A percentile compares a stretch with the other conserved stretches of the same genome.
These are phyloP conservation scores for Colinus virginianus DNA, from an alignment of 2,113 vertebrate species.

Conservation along the genomic window DNA sequence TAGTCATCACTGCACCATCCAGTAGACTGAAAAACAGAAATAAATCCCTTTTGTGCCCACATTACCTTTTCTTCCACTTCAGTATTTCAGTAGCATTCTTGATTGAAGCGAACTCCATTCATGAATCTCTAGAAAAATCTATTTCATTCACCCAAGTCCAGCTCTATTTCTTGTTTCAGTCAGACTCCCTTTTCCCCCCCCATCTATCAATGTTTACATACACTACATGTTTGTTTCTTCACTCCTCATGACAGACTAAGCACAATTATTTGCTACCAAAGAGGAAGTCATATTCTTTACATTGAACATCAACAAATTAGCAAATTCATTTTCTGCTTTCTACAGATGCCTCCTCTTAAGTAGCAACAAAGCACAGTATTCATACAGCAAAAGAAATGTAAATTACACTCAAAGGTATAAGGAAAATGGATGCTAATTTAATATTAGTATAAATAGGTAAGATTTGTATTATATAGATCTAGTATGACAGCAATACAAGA, in stretches of 20 bases:
- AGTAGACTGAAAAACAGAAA: not conserved
- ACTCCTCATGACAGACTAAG: not conserved
- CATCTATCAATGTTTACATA: not conserved
- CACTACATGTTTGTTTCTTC: not conserved
- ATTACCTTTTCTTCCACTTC: not conserved
- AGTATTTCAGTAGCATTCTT: not conserved
- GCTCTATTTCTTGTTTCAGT: not conserved
- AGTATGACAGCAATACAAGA: not conserved
- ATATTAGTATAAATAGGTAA: not conserved
- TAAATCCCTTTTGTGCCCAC: not conserved
- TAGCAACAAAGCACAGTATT: not conserved
- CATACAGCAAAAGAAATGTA: not conserved
- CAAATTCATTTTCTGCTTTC: not conserved
- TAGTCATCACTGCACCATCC: not conserved
- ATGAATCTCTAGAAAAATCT: not conserved
- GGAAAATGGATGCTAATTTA: not conserved
- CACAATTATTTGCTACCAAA: not conserved
- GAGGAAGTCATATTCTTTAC: not conserved
- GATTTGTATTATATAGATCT: not conserved
- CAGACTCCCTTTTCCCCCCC: not conserved
- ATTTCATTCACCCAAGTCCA: not conserved
- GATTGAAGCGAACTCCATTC: not conserved
- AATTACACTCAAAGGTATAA: not conserved
- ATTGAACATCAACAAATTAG: not conserved
- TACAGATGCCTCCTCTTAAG: not conserved